Evolutionary conservation across 2,797 vertebrate species (phyloP).

Genomic region (Smutsia temminckii): DNA sequence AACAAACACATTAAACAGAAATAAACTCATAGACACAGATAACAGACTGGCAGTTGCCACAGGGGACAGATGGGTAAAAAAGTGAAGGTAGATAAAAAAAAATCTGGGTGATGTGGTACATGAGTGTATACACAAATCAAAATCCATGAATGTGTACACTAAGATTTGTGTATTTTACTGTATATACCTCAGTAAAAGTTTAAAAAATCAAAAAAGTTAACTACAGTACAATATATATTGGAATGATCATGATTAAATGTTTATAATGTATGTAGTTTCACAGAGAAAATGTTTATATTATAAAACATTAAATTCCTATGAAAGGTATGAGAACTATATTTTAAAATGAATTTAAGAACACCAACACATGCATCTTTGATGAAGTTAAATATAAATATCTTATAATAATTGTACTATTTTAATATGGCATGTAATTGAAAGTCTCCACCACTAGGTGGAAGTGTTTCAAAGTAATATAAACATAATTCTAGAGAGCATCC

Average conservation of each 20-base stretch:
- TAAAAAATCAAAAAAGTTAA: not conserved
- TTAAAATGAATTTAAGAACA: not conserved
- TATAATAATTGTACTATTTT: not conserved
- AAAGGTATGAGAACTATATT: not conserved
- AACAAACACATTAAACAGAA: no score
- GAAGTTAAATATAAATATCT: not conserved
- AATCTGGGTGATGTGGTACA: no score
- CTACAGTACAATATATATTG: not conserved
- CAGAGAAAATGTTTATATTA: not conserved
- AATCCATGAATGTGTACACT: no score
- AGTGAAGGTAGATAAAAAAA: no score
- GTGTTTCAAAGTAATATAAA: constrained; percentile 41
- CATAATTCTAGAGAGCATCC: no score
- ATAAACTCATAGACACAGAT: no score
- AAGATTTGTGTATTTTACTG: no score
- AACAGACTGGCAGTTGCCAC: no score
- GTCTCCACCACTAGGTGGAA: constrained; percentile 64
- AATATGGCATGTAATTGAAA: constrained; percentile 41
- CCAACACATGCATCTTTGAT: not conserved
- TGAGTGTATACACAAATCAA: no score
- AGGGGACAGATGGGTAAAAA: no score
- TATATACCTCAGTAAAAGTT: no score
- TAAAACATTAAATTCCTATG: not conserved
- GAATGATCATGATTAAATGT: not conserved
- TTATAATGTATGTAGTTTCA: not conserved